These are phyloP conservation scores for Dryadula phaetusa DNA, from an alignment of 2,888 invertebrate species.

Conservation along the genomic window DNA sequence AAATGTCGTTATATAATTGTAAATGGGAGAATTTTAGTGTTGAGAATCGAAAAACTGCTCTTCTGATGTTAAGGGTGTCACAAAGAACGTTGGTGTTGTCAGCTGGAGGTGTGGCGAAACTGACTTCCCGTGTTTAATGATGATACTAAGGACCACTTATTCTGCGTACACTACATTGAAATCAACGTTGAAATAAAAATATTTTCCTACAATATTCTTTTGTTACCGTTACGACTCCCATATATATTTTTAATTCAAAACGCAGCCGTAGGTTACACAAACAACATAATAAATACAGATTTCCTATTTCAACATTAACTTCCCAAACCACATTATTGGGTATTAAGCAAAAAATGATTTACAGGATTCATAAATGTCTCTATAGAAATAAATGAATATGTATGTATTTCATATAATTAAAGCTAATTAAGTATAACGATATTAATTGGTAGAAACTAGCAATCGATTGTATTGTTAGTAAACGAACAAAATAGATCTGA, in stretches of 20 bases:
- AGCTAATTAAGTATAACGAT: too few species aligned
- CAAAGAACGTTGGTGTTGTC: conserved; percentile 60
- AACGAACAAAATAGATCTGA: neutral
- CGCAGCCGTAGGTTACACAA: too few species aligned
- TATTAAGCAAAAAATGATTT: too few species aligned
- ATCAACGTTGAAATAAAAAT: conserved; percentile 50
- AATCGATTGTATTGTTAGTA: neutral
- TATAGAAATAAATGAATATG: too few species aligned
- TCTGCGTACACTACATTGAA: conserved; percentile 63
- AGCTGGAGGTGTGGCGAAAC: conserved; percentile 58
- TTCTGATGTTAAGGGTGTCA: conserved; percentile 57
- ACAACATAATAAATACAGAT: too few species aligned
- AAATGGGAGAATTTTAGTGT: conserved; percentile 41
- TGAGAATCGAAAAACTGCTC: conserved; percentile 33
- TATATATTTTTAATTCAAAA: too few species aligned
- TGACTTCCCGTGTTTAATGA: conserved; percentile 59
- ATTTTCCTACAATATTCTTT: neutral
- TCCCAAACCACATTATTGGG: too few species aligned
- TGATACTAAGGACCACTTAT: conserved; percentile 57
- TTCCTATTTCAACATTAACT: too few species aligned
- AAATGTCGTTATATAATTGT: conserved; percentile 57
- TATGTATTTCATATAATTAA: too few species aligned
- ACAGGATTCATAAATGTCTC: too few species aligned
- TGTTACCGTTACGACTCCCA: neutral
- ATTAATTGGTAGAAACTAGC: neutral